These are phyloP conservation scores for Arizona elegans DNA, from an alignment of 2,113 vertebrate species.

Conservation along the genomic window DNA sequence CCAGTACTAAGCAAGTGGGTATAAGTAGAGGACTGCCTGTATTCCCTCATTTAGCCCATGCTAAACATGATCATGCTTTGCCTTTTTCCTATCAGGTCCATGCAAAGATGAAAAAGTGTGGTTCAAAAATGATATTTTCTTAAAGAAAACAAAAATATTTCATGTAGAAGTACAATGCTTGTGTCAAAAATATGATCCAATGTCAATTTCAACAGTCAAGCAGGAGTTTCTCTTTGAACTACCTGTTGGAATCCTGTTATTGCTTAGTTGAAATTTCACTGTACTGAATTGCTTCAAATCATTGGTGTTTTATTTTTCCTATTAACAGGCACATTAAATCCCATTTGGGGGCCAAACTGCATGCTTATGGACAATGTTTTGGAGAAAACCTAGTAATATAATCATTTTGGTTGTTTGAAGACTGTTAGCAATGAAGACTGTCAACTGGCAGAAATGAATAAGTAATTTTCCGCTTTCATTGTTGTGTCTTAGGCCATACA, in stretches of 20 bases:
- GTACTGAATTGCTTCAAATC: background rate
- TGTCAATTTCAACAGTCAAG: background rate
- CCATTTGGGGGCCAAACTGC: background rate
- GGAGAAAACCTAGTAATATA: background rate
- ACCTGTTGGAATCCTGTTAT: background rate
- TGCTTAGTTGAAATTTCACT: background rate
- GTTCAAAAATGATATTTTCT: background rate
- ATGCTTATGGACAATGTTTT: background rate
- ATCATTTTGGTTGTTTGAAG: background rate
- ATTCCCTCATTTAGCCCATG: background rate
- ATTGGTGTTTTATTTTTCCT: background rate
- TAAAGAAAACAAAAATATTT: background rate
- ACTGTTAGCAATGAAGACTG: background rate
- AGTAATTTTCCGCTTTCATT: background rate
- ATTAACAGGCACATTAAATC: background rate
- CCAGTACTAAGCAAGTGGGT: background rate
- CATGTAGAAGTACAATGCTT: background rate
- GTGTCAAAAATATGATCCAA: background rate
- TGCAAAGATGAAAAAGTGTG: background rate
- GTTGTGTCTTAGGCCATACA: background rate
- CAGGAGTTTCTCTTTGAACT: background rate
- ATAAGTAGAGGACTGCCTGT: background rate
- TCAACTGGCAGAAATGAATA: background rate
- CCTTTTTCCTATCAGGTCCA: background rate
- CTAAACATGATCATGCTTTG: background rate